These are phyloP conservation scores for Chaetura pelagica DNA, from an alignment of 2,113 vertebrate species.

Conservation along the genomic window DNA sequence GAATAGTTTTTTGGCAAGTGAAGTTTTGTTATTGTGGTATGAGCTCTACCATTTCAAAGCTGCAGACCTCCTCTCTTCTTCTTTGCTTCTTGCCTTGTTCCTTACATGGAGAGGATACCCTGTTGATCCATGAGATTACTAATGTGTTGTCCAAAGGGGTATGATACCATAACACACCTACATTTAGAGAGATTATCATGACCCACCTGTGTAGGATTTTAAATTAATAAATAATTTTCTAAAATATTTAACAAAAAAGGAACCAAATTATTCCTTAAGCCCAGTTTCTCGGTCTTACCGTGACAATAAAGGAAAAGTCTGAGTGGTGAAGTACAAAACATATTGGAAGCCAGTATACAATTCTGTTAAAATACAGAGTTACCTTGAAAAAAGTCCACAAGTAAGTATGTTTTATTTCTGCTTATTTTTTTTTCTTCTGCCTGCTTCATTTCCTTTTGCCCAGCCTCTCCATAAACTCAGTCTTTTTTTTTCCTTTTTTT, in stretches of 20 bases:
- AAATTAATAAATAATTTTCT: background rate
- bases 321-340: background rate
- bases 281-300: background rate
- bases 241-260: background rate
- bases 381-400: background rate
- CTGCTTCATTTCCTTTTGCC: background rate
- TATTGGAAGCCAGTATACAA: background rate
- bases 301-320: accelerated
- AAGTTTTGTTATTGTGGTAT: background rate
- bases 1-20: background rate
- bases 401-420: background rate
- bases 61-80: background rate
- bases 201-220: background rate
- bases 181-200: accelerated
- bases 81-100: background rate
- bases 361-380: background rate
- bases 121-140: background rate
- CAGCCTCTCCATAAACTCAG: background rate
- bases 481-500: background rate
- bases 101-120: accelerated
- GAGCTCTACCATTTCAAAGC: background rate
- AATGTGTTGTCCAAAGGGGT: background rate
- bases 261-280: background rate
- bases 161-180: background rate
- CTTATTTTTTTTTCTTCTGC: background rate